Conservation (phyloP, 2,888 invertebrate genomes). For the Latrodectus hesperus region DNA sequence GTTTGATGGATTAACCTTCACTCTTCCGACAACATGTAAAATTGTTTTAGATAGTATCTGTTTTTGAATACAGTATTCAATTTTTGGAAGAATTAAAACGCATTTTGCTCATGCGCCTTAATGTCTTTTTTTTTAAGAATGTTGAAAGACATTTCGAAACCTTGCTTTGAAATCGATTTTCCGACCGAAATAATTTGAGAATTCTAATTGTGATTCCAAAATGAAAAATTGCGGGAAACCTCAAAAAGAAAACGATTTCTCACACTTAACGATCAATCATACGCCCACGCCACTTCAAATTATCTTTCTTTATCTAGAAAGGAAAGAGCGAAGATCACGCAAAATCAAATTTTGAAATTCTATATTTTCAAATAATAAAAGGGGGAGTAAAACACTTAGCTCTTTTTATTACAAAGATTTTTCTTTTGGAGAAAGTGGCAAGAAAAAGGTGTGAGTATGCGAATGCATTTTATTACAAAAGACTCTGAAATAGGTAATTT, state of each 20-base stretch:
- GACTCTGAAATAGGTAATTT: too few relatives aligned
- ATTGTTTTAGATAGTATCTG: too few relatives aligned
- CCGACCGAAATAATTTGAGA: constrained; percentile 1
- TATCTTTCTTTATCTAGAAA: constrained; percentile 2
- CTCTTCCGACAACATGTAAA: too few relatives aligned
- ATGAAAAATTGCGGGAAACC: constrained; percentile 2
- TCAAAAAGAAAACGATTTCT: not conserved
- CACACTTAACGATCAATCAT: constrained; percentile 4
- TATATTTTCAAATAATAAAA: not conserved
- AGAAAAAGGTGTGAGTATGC: too few relatives aligned
- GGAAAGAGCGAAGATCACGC: not conserved
- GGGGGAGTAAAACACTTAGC: not conserved
- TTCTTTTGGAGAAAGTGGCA: not conserved
- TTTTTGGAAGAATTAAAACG: too few relatives aligned
- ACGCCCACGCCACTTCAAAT: constrained; percentile 1
- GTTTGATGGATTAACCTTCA: too few relatives aligned
- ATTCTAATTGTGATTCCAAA: not conserved
- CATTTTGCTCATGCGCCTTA: too few relatives aligned
- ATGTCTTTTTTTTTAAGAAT: too few relatives aligned
- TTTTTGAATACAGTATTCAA: too few relatives aligned
- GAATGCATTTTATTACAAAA: too few relatives aligned
- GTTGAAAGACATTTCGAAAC: not conserved
- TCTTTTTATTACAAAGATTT: not conserved
- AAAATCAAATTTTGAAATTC: constrained; percentile 5
- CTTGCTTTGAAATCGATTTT: not conserved